Conservation (phyloP, 2,888 invertebrate genomes). For the Mythimna lalbum region DNA sequence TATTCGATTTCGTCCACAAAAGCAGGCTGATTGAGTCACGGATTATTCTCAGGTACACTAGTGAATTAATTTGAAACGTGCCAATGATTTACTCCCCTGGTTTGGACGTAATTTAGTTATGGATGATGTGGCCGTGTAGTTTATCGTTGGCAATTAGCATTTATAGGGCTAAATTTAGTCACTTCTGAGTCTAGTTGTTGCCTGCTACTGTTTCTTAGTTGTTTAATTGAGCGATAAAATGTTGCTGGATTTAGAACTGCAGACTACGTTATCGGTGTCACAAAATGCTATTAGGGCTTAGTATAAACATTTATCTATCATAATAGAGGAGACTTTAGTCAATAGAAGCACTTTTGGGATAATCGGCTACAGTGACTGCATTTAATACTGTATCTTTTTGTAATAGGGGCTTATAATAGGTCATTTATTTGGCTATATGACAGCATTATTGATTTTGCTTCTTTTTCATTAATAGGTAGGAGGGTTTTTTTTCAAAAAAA, state of each 20-base stretch:
- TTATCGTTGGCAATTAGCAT: constrained; percentile 78
- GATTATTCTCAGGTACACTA: constrained; percentile 79
- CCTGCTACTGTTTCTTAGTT: background rate
- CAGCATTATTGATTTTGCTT: no score
- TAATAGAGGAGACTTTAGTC: no score
- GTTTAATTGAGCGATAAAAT: constrained; percentile 30
- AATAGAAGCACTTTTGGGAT: no score
- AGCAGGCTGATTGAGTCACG: constrained; percentile 77
- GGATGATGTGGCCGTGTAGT: constrained; percentile 77
- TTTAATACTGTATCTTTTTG: no score
- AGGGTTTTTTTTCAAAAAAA: no score
- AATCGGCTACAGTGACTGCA: no score
- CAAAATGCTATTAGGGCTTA: background rate
- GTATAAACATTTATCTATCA: background rate
- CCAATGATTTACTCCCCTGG: constrained; percentile 84
- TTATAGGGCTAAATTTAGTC: constrained; percentile 67
- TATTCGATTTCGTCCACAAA: constrained; percentile 72
- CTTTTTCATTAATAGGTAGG: no score
- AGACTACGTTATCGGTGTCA: background rate
- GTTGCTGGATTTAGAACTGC: background rate
- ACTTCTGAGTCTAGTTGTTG: constrained; percentile 36
- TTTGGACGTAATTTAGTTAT: constrained; percentile 81
- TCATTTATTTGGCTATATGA: no score
- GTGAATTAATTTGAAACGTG: constrained; percentile 85
- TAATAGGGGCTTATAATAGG: no score